Percentiles rank a stretch among this genome's conserved stretches.
Conservation (phyloP, 2,888 invertebrate genomes). For the Blastobasis lacticolella region DNA sequence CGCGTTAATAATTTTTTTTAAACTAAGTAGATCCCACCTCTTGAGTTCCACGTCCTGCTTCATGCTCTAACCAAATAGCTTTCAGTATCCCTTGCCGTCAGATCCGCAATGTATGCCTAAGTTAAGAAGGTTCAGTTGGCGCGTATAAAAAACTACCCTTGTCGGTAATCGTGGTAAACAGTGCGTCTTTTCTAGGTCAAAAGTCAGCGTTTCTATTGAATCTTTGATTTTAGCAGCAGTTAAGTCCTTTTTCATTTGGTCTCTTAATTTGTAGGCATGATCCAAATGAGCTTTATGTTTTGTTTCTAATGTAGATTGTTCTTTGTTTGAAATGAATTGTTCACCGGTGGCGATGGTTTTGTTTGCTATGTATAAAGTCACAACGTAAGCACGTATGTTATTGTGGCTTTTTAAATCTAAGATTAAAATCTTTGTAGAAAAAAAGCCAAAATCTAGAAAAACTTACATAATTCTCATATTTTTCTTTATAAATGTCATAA, state of each 20-base stretch:
- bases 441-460: conserved; percentile 3
- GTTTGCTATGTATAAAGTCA: conserved; percentile 6
- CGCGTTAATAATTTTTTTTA: conserved; percentile 3
- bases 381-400: conserved; percentile 13
- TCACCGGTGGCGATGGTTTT: conserved; percentile 1
- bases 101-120: conserved; percentile 18
- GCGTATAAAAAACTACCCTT: conserved; percentile 20
- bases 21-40: conserved; percentile 17
- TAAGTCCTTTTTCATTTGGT: conserved; percentile 13
- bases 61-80: conserved; percentile 21
- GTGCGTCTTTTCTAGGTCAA: conserved; percentile 18
- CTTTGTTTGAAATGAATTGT: no score
- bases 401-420: conserved; percentile 11
- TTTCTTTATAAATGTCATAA: conserved; percentile 8
- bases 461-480: conserved; percentile 3
- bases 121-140: conserved; percentile 23
- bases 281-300: conserved; percentile 11
- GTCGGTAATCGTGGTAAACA: conserved; percentile 17
- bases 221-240: conserved; percentile 3
- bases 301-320: conserved; percentile 1
- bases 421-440: conserved; percentile 9
- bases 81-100: conserved; percentile 13
- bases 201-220: conserved; percentile 9
- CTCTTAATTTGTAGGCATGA: conserved; percentile 6
- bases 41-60: conserved; percentile 21